Conservation (phyloP, 2,113 vertebrate species). For the Callopanchax toddi region DNA sequence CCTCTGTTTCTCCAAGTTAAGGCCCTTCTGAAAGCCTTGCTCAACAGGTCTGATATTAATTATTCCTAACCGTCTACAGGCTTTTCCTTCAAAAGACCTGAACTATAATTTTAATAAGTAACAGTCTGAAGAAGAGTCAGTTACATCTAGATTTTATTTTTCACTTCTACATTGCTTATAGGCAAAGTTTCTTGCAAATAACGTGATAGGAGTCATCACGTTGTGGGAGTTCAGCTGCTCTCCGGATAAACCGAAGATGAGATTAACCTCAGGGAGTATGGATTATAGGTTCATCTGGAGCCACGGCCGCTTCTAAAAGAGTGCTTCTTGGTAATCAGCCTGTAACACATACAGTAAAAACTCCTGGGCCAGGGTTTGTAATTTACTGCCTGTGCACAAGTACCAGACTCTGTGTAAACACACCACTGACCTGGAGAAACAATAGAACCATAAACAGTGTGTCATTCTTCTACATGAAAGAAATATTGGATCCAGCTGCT, state of each 20-base stretch:
- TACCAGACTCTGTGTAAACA: slow-evolving; percentile 31
- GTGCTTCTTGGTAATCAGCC: slow-evolving; percentile 47
- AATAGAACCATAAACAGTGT: slow-evolving; percentile 10
- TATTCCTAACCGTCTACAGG: no score
- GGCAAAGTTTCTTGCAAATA: not conserved
- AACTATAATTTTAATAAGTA: no score
- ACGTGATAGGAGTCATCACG: not conserved
- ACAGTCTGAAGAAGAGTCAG: no score
- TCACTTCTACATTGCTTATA: not conserved
- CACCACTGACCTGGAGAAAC: slow-evolving; percentile 5
- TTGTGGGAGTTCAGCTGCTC: slow-evolving; percentile 28
- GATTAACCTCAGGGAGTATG: slow-evolving; percentile 55
- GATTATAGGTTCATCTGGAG: slow-evolving; percentile 46
- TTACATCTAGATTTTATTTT: not conserved
- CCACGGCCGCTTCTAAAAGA: slow-evolving; percentile 53
- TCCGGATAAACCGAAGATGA: slow-evolving; percentile 53
- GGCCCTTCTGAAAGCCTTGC: no score
- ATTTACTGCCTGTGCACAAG: slow-evolving; percentile 28
- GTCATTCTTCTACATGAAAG: slow-evolving; percentile 10
- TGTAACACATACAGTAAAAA: slow-evolving; percentile 26
- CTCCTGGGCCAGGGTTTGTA: slow-evolving; percentile 9
- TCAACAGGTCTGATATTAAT: no score
- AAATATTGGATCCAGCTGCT: slow-evolving; percentile 45
- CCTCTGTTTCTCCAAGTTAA: no score
- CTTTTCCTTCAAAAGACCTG: no score